Base-by-base conservation (phyloP, 1,140 invertebrate species). In the Lordiphosa stackelbergi region DNA sequence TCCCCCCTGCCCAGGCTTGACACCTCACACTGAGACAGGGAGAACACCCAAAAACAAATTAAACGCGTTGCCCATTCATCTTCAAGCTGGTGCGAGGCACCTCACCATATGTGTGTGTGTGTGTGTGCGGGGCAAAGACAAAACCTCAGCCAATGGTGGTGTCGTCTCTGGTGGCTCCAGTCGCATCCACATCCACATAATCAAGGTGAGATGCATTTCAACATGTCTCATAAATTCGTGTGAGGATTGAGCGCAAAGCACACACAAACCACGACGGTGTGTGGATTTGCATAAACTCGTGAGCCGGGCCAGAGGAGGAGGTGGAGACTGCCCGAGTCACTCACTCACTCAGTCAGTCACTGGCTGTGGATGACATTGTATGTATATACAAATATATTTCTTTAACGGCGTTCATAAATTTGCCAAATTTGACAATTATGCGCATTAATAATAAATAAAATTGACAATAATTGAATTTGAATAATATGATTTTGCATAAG, bases 361-460 rank as follows among this genome's bases (percentile, higher is more conserved):
- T 7, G 24, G 24, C 24, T 28, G 6, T 31, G 7, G 28, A 31
- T 31, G 28, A 31, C 35, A 4, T 34, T 48, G 41, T 37, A 31
- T 31, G 35, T 13, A 63, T 37, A 57, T 28, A 52, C 10, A 28
- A 43, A 22, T 45, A 31, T 45, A 43, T 43, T 43, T 40, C 19
- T 55, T 66, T 66, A 54, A 70, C 53, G 54, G 69, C 64, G 60
- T 77, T 77, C 77, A 83, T 85, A 85, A 85, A 85, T 85, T 85
- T 85, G 75, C 41, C 83, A 85, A 85, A 85, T 85, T 83, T 85
- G 83, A 85, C 83, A 85, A 85, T 85, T 85, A 85, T 85, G 83
- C 78, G 72, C 77, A 83, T 85, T 83, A 85, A 78, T 85, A 85
- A 85, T 85, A 85, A 85, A 85, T 85, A 85, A 85, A 85, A 85